A percentile compares a stretch with the other conserved stretches of the same genome.
These are phyloP conservation scores for Tenthredo livida DNA, from an alignment of 2,888 invertebrate genomes.

Conservation along the genomic window DNA sequence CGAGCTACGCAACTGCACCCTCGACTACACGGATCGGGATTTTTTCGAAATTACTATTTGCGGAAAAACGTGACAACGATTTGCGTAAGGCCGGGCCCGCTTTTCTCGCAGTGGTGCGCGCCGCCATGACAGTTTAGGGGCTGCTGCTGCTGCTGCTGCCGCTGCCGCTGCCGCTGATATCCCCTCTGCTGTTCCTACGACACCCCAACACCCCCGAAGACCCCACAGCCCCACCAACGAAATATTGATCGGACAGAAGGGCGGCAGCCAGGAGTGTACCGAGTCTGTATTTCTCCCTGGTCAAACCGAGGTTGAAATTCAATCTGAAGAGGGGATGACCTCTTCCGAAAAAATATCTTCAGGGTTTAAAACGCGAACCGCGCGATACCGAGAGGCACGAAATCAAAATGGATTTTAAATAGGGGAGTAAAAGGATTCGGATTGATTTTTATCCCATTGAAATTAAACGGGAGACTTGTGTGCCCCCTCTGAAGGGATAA, in stretches of 20 bases:
- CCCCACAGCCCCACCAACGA: slow-evolving; percentile 75
- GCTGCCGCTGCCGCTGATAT: slow-evolving; percentile 58
- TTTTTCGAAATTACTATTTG: slow-evolving; percentile 59
- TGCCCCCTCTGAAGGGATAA: not conserved
- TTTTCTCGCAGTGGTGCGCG: slow-evolving; percentile 74
- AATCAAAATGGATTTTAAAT: not conserved
- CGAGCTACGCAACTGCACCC: not conserved
- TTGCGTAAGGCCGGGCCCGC: slow-evolving; percentile 66
- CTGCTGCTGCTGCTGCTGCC: slow-evolving; percentile 57
- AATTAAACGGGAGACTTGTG: not conserved
- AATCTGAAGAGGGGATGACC: slow-evolving; percentile 5
- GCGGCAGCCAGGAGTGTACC: slow-evolving; percentile 76
- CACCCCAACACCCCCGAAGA: slow-evolving; percentile 63
- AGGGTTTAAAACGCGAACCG: not conserved
- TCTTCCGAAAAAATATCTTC: not conserved
- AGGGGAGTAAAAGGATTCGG: not conserved
- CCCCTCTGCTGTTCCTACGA: slow-evolving; percentile 55
- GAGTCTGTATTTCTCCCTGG: slow-evolving; percentile 44
- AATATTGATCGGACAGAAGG: slow-evolving; percentile 78
- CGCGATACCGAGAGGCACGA: not conserved
- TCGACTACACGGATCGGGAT: not conserved
- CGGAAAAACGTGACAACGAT: slow-evolving; percentile 53
- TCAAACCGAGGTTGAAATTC: slow-evolving; percentile 5
- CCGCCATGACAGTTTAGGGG: slow-evolving; percentile 74
- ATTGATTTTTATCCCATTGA: not conserved